These are phyloP conservation scores for Heliconius congener DNA, from an alignment of 1,140 invertebrate species.

Conservation along the genomic window DNA sequence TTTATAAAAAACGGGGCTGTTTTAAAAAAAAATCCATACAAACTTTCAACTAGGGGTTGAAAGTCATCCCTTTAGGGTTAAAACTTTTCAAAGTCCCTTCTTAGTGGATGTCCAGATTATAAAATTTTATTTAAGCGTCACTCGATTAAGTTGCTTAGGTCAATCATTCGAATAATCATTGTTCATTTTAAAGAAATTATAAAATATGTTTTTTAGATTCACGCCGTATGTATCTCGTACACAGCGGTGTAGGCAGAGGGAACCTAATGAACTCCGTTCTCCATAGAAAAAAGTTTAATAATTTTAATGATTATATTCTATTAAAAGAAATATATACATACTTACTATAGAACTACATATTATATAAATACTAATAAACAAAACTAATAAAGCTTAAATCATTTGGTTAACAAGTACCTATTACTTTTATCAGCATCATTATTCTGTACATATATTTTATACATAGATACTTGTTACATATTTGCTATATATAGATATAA, in stretches of 20 bases:
- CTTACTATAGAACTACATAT: not conserved
- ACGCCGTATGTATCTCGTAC: too few species aligned
- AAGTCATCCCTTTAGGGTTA: too few species aligned
- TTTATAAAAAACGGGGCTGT: too few species aligned
- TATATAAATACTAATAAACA: not conserved
- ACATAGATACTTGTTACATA: too few species aligned
- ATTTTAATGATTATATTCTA: not conserved
- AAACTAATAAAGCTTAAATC: not conserved
- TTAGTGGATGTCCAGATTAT: too few species aligned
- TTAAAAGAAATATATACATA: not conserved
- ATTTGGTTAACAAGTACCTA: not conserved
- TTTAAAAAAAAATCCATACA: too few species aligned
- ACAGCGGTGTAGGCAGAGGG: too few species aligned
- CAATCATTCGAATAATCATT: slow-evolving; percentile 49
- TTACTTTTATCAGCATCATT: slow-evolving; percentile 28
- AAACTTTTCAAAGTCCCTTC: too few species aligned
- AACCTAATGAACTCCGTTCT: too few species aligned
- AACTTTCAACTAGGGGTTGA: too few species aligned
- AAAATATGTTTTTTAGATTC: not conserved
- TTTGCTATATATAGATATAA: not conserved
- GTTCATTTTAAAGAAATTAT: not conserved
- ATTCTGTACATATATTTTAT: not conserved
- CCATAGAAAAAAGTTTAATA: too few species aligned
- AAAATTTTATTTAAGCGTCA: slow-evolving; percentile 46
- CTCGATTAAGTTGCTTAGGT: slow-evolving; percentile 33